Conservation (phyloP, 1,140 invertebrate genomes). For the Nomia melanderi region DNA sequence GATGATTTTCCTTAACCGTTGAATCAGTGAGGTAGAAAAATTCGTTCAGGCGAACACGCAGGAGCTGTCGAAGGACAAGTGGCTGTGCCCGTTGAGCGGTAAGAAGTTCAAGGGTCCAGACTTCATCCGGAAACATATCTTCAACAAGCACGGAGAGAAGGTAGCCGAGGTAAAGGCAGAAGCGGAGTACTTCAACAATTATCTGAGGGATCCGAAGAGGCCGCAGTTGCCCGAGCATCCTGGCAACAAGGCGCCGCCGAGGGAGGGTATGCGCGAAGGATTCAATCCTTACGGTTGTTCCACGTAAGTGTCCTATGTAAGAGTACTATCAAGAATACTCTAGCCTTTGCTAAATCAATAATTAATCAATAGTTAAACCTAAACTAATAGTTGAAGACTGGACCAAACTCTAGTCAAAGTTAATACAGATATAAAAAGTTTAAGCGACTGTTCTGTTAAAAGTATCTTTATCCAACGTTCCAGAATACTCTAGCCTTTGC, state of each 20-base stretch:
- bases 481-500: too few species aligned
- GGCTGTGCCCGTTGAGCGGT: constrained; percentile 98
- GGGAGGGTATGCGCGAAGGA: constrained; percentile 74
- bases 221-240: constrained; percentile 96
- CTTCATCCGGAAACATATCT: constrained; percentile 99
- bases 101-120: constrained; percentile 99
- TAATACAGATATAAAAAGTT: too few species aligned
- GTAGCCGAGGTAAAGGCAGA: constrained; percentile 98
- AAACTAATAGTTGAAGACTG: too few species aligned
- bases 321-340: too few species aligned
- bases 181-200: constrained; percentile 99
- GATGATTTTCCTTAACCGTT: constrained; percentile 60
- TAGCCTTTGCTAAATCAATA: too few species aligned
- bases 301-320: constrained; percentile 56
- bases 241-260: constrained; percentile 81
- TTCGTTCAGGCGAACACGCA: constrained; percentile 97
- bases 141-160: constrained; percentile 98
- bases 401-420: too few species aligned
- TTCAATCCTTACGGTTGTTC: constrained; percentile 77
- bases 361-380: too few species aligned
- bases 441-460: too few species aligned
- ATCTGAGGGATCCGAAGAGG: constrained; percentile 96
- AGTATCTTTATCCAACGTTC: too few species aligned
- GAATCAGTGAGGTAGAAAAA: constrained; percentile 91
- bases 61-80: constrained; percentile 98